Evolutionary conservation across 2,888 invertebrate species (phyloP).

Genomic region (Ptilodon capucinus): DNA sequence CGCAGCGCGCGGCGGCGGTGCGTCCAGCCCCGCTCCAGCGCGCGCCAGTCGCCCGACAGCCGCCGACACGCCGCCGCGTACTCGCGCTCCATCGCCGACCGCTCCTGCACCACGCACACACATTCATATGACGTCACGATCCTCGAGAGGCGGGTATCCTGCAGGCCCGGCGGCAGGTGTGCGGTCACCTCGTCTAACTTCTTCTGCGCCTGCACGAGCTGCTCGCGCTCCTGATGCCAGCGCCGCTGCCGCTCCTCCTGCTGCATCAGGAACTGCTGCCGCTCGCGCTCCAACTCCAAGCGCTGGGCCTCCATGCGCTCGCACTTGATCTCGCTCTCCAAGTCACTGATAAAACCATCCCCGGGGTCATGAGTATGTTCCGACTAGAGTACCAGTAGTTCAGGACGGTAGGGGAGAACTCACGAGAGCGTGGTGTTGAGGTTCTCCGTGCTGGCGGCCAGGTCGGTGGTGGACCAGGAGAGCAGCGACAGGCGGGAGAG

Average conservation of each 20-base stretch:
- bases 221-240: constrained; percentile 80
- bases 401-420: constrained; percentile 31
- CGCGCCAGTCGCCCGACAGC: constrained; percentile 79
- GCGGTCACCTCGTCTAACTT: constrained; percentile 84
- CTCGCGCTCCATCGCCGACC: constrained; percentile 84
- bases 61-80: constrained; percentile 86
- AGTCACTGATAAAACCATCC: constrained; percentile 50
- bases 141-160: no score
- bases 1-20: constrained; percentile 83
- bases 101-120: constrained; percentile 62
- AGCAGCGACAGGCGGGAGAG: constrained; percentile 91
- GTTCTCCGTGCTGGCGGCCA: constrained; percentile 88
- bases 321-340: constrained; percentile 78
- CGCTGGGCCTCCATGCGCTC: constrained; percentile 86
- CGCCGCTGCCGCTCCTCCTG: constrained; percentile 76
- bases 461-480: constrained; percentile 91
- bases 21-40: constrained; percentile 84
- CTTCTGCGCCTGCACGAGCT: constrained; percentile 86
- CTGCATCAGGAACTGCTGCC: constrained; percentile 83
- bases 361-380: no score
- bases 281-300: constrained; percentile 80
- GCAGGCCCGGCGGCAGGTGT: not conserved
- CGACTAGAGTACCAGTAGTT: no score
- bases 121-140: not conserved
- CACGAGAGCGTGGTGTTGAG: constrained; percentile 74